Evolutionary conservation across 2,113 vertebrate genomes (phyloP).

Genomic region (Hemibates koningsi): DNA sequence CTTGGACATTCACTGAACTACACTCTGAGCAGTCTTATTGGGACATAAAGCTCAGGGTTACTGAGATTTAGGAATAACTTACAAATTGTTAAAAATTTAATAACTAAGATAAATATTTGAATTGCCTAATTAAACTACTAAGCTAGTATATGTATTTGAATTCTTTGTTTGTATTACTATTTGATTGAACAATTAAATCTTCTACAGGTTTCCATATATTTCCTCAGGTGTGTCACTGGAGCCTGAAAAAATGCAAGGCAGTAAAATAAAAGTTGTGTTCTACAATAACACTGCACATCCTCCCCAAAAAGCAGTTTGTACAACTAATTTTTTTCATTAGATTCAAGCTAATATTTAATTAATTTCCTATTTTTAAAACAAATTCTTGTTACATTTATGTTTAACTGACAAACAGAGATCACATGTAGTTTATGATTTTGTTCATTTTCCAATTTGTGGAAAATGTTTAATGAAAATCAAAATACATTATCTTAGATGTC

Average conservation of each 20-base stretch:
- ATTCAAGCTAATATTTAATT: background rate
- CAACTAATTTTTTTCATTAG: background rate
- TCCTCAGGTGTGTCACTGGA: background rate
- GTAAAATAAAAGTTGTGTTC: background rate
- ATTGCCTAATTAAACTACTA: background rate
- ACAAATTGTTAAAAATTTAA: background rate
- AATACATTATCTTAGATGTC: background rate
- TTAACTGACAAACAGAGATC: background rate
- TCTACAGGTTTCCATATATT: background rate
- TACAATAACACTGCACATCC: background rate
- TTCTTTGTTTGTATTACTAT: background rate
- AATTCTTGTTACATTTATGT: background rate
- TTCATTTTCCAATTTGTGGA: background rate
- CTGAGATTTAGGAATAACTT: background rate
- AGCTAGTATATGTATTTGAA: background rate
- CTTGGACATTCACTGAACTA: background rate
- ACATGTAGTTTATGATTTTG: background rate
- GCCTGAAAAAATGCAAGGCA: background rate
- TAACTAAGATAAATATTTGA: background rate
- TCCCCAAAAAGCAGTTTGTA: background rate
- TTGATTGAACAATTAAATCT: background rate
- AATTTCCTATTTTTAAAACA: background rate
- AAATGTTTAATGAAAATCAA: background rate
- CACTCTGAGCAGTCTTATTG: background rate
- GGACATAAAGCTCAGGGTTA: background rate